phyloP scores from a whole-genome alignment of 2,797 vertebrate species.

The Scyliorhinus canicula region DNA sequence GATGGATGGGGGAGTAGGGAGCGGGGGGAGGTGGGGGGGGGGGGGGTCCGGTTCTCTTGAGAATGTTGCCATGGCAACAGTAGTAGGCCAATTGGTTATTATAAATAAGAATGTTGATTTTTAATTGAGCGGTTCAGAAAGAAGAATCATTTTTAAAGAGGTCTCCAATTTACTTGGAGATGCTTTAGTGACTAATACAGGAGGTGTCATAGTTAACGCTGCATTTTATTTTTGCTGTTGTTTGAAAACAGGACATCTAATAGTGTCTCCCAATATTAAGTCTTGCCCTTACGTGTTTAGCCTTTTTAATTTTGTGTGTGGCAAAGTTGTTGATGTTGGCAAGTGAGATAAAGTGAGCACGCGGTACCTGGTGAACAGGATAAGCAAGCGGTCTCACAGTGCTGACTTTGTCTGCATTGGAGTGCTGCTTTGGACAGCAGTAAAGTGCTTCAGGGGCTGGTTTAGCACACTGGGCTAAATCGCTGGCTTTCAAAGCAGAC shows the following conservation, averaged over 20 bases:
- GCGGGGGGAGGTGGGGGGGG: background rate
- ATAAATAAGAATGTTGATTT: background rate
- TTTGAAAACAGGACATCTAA: too few relatives aligned
- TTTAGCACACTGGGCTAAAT: too few relatives aligned
- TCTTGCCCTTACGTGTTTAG: background rate
- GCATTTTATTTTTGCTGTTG: background rate
- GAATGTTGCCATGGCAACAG: slow-evolving; percentile 13
- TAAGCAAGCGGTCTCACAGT: background rate
- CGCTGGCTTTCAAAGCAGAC: too few relatives aligned
- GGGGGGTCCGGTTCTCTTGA: background rate
- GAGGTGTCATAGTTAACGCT: background rate
- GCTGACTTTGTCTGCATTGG: too few relatives aligned
- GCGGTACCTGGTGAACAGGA: background rate
- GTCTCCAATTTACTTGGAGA: background rate
- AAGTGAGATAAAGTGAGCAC: background rate
- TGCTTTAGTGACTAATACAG: background rate
- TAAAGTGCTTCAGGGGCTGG: too few relatives aligned
- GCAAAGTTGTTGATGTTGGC: too few relatives aligned
- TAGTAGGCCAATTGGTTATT: background rate
- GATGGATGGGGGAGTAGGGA: too few relatives aligned
- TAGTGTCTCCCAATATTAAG: too few relatives aligned
- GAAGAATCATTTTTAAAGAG: background rate
- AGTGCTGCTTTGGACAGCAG: too few relatives aligned
- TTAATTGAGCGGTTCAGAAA: background rate
- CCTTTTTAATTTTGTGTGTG: background rate